Conservation (phyloP, 2,797 vertebrate species). For the Ataeniobius toweri region DNA sequence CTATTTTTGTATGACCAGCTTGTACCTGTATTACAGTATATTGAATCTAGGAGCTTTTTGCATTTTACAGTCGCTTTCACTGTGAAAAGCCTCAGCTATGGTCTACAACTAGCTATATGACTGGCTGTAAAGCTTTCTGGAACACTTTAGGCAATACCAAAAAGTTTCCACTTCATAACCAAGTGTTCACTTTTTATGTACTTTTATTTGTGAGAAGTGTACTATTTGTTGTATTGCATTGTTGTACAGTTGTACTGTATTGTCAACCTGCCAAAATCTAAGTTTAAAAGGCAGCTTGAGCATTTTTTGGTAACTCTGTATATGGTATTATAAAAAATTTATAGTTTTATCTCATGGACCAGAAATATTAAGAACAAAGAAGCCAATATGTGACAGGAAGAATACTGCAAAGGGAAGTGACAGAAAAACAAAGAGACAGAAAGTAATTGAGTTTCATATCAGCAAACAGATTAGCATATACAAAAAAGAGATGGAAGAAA, state of each 20-base stretch:
- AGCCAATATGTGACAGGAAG: not conserved
- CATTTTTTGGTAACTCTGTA: not conserved
- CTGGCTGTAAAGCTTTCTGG: not conserved
- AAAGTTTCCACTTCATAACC: not conserved
- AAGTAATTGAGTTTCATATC: not conserved
- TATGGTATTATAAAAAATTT: not conserved
- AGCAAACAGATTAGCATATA: constrained; percentile 5
- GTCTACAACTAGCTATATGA: not conserved
- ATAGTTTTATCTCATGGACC: not conserved
- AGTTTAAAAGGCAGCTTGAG: not conserved
- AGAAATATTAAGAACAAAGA: not conserved
- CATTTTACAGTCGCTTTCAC: too few relatives aligned
- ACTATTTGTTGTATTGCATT: not conserved
- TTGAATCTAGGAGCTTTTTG: not conserved
- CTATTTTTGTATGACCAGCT: not conserved
- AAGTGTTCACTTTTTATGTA: not conserved
- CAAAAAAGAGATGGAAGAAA: not conserved
- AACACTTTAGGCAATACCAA: not conserved
- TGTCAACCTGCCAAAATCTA: not conserved
- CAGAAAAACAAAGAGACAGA: not conserved
- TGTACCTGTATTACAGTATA: not conserved
- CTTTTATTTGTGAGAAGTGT: not conserved
- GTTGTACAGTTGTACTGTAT: not conserved
- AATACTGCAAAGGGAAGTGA: not conserved
- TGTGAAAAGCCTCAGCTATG: too few relatives aligned